Evolutionary conservation across 2,888 invertebrate species (phyloP).

Genomic region (Latrodectus hesperus): DNA sequence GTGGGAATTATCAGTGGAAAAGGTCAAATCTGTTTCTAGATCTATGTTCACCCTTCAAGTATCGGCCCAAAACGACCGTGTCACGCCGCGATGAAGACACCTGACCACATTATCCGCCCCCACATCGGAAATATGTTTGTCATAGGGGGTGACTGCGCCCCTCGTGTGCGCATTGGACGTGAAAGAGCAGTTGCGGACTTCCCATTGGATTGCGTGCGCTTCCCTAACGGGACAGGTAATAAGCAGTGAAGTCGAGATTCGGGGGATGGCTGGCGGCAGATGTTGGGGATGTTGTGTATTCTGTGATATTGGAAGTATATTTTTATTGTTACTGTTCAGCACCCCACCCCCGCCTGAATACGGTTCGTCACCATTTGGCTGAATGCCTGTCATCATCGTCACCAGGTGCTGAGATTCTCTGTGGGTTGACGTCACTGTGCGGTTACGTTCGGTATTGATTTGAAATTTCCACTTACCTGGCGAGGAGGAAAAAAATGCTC

Average conservation of each 20-base stretch:
- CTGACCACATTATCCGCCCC: conserved; percentile 53
- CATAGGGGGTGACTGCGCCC: background rate
- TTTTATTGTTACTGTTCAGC: conserved; percentile 49
- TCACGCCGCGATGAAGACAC: conserved; percentile 68
- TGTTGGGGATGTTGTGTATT: conserved; percentile 44
- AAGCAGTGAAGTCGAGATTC: conserved; percentile 18
- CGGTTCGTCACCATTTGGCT: conserved; percentile 62
- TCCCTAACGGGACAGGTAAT: conserved; percentile 30
- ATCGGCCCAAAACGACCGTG: conserved; percentile 36
- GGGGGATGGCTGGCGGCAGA: conserved; percentile 18
- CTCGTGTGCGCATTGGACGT: conserved; percentile 34
- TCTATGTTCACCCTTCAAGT: conserved; percentile 23
- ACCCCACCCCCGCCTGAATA: conserved; percentile 4
- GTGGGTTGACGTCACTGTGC: conserved; percentile 44
- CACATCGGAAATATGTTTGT: conserved; percentile 38
- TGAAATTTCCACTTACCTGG: conserved; percentile 1
- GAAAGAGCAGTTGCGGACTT: conserved; percentile 49
- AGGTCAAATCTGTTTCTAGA: conserved; percentile 51
- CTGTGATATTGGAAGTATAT: conserved; percentile 45
- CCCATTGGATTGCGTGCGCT: conserved; percentile 60
- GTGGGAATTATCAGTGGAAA: conserved; percentile 30
- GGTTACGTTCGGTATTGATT: conserved; percentile 25
- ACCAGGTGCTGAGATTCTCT: conserved; percentile 66
- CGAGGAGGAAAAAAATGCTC: too few species aligned
- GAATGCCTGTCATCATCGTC: conserved; percentile 60